Conservation (phyloP, 2,797 vertebrate genomes). For the Craterocephalus amniculus region DNA sequence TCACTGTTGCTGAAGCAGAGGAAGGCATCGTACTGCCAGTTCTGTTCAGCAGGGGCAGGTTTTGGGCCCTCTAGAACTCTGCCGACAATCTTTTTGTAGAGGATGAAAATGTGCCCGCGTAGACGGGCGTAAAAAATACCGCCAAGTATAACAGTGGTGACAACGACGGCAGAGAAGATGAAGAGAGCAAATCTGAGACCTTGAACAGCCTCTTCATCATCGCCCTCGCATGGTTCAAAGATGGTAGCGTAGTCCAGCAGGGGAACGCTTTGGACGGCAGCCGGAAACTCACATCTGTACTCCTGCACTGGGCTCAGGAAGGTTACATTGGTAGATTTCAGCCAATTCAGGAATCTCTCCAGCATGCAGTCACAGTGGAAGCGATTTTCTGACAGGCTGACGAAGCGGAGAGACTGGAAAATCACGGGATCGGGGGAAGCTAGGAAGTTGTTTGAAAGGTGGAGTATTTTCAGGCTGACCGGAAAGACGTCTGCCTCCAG, state of each 20-base stretch:
- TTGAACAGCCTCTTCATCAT: constrained; percentile 65
- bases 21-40: constrained; percentile 84
- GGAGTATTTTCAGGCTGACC: constrained; percentile 72
- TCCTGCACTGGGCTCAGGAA: constrained; percentile 63
- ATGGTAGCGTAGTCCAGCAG: constrained; percentile 64
- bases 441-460: constrained; percentile 85
- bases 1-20: constrained; percentile 88
- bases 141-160: constrained; percentile 45
- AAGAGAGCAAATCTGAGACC: constrained; percentile 80
- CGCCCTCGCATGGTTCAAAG: constrained; percentile 75
- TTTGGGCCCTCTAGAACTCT: constrained; percentile 63
- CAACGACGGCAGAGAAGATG: constrained; percentile 53
- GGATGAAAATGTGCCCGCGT: constrained; percentile 82
- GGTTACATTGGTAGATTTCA: constrained; percentile 81
- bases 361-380: constrained; percentile 87
- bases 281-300: constrained; percentile 82
- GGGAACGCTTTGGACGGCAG: constrained; percentile 48
- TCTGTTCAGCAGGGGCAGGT: constrained; percentile 11
- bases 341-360: constrained; percentile 81
- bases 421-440: constrained; percentile 79
- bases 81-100: constrained; percentile 78
- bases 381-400: constrained; percentile 82
- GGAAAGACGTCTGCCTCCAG: constrained; percentile 82
- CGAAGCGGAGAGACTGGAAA: constrained; percentile 74
- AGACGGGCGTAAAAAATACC: constrained; percentile 70